Evolutionary conservation across 2,888 invertebrate genomes (phyloP), one percentile per base, ranked within the genome.

Genomic region (Epicampocera succincta): DNA sequence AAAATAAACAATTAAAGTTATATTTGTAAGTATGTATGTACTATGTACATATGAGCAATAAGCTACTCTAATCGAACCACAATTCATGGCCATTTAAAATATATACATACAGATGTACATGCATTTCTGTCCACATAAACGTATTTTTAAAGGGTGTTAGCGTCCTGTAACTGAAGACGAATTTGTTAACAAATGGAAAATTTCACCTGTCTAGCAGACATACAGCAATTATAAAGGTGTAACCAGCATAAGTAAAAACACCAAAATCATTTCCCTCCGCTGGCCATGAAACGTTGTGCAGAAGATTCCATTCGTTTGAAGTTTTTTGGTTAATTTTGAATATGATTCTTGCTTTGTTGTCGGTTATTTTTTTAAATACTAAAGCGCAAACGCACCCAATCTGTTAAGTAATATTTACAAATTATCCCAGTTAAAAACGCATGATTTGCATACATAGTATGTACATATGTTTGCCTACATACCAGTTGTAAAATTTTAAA

Each of bases 201-300:
- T 77, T 46, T 0, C n/a, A 83, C 83, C 83, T 80, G 42, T 75
- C 75, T 38, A 83, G 56, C 17, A 83, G 33, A 40, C 79, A 83
- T 25, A 80, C 63, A 3, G 71, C 71, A 25, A 69, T 76, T 61
- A 83, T 83, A 68, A 80, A 83, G 3, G 83, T 80, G 38, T 29
- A 83, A 6, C 83, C 83, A 11, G 80, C 80, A 72, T 80, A 83
- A 17, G 63, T 19, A 25, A 83, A 83, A 44, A 80, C 72, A 15
- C 80, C 71, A 54, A 83, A 83, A 29, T 83, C 80, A 72, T 66
- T 83, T 19, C 83, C 83, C 61, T 80, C 83, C 11, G 71, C 56
- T 58, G 83, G 80, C 83, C 80, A 80, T 72, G 75, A 72, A 61
- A 83, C 72, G 68, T 83, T 83, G 61, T 72, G 60, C 50, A 72